Evolutionary conservation across 92 coral and sea anemone genomes (phyloP), one percentile per base, ranked within the genome.

Genomic region (Porites lobata): DNA sequence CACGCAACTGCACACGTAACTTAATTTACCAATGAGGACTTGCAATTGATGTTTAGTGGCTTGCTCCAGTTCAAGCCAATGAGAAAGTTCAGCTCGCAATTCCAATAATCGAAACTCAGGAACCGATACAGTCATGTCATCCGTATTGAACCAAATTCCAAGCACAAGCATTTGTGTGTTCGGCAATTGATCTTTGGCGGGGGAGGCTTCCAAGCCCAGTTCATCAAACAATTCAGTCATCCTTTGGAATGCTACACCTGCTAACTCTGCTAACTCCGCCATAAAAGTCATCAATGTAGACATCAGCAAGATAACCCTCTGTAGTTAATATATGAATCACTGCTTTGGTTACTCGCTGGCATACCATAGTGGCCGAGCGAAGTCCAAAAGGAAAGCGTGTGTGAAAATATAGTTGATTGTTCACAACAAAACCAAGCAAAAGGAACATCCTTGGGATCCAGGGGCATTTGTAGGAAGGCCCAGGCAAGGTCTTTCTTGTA

Each of bases 371-470:
- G 32, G 85, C 79, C 10, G 85, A 50, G 14, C 88, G 88, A 7
- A 74, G 68, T 5, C 92, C 92, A 66, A 88, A 81, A 52, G 92
- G 88, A 26, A 74, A 88, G 47, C 22, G 18, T 2, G 83, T 72
- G 29, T 82, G 88, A 57, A 88, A 81, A 81, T 88, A 88, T 17
- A 89, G 50, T 77, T 77, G 19, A 52, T 78, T 83, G 68, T 89
- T 20, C 12, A 88, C 75, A 77, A 32, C 68, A n/a, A 83, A 76
- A 20, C 80, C 92, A 19, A 83, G 59, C 2, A 63, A 77, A 1
- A 56, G 64, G 88, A 62, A 19, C 47, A 56, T 83, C 86, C 61
- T 65, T 69, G 47, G 87, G 91, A 71, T 80, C 87, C 52, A 81
- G 19, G 58, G 88, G 84, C 50, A 91, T 87, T 22, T 88, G 84